These are phyloP conservation scores for Meiosimyza decipiens DNA, from an alignment of 2,888 invertebrate genomes.

Conservation along the genomic window DNA sequence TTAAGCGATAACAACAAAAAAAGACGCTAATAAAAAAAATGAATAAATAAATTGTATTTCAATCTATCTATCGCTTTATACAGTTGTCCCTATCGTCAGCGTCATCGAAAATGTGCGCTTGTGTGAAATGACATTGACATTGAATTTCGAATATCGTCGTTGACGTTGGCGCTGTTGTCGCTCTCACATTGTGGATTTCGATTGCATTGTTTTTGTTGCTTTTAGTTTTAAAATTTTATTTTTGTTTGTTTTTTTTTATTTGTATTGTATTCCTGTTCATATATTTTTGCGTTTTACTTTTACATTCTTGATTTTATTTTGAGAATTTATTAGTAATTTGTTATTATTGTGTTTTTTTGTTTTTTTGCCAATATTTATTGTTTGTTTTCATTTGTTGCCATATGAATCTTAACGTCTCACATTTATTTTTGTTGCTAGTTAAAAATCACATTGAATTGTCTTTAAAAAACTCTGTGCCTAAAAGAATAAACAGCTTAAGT, in stretches of 20 bases:
- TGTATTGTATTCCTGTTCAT: not conserved
- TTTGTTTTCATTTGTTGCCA: not conserved
- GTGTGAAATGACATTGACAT: conserved; percentile 45
- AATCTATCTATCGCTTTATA: no score
- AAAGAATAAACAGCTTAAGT: no score
- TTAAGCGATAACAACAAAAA: not conserved
- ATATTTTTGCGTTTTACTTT: conserved; percentile 1
- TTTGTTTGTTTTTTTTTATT: conserved; percentile 7
- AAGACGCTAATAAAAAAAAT: not conserved
- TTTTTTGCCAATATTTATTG: conserved; percentile 3
- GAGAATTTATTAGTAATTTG: not conserved
- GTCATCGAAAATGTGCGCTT: conserved; percentile 21
- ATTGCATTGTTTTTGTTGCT: conserved; percentile 26
- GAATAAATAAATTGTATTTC: not conserved
- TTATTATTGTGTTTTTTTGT: conserved; percentile 4
- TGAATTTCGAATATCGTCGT: conserved; percentile 40
- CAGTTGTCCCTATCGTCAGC: conserved; percentile 9
- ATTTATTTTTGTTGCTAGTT: not conserved
- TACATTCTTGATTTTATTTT: not conserved
- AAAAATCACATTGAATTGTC: no score
- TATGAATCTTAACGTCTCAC: no score
- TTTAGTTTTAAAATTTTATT: conserved; percentile 19
- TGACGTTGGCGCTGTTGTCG: not conserved
- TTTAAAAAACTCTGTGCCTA: no score
- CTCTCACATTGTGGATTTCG: conserved; percentile 6